Conservation (phyloP, 2,888 invertebrate genomes). For the Caenorhabditis japonica region DNA sequence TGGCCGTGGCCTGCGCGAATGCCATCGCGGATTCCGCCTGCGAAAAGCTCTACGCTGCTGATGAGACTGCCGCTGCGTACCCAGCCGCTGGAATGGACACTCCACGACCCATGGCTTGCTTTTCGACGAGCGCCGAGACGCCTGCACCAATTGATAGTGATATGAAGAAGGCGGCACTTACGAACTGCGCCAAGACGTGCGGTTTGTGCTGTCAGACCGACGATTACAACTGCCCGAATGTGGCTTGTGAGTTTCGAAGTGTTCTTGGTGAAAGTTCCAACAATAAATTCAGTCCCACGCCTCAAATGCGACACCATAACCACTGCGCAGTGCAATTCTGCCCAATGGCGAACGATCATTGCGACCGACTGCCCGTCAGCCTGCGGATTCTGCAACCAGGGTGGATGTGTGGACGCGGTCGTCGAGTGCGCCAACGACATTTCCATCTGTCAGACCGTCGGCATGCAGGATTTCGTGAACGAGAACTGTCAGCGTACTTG, state of each 20-base stretch:
- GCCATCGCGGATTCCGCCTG: slow-evolving; percentile 25
- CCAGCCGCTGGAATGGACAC: slow-evolving; percentile 21
- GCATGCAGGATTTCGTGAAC: slow-evolving; percentile 41
- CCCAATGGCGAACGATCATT: slow-evolving; percentile 35
- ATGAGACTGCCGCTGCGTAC: neutral
- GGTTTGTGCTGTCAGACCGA: slow-evolving; percentile 42
- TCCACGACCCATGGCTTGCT: slow-evolving; percentile 18
- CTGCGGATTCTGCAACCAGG: slow-evolving; percentile 40
- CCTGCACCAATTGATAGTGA: slow-evolving; percentile 7
- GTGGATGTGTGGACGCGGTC: slow-evolving; percentile 36
- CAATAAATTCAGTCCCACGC: slow-evolving; percentile 30
- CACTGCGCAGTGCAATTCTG: slow-evolving; percentile 33
- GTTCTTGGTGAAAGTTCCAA: too few species aligned
- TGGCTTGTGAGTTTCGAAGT: slow-evolving; percentile 25
- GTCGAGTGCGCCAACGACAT: slow-evolving; percentile 28
- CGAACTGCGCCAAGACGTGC: slow-evolving; percentile 30
- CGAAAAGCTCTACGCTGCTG: slow-evolving; percentile 12
- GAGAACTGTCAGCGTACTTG: slow-evolving; percentile 62
- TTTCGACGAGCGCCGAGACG: slow-evolving; percentile 8
- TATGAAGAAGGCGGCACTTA: slow-evolving; percentile 32
- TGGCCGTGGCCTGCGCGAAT: slow-evolving; percentile 24
- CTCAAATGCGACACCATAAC: slow-evolving; percentile 36
- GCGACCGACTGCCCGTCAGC: slow-evolving; percentile 32
- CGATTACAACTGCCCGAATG: slow-evolving; percentile 30
- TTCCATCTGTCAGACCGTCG: slow-evolving; percentile 27